Base-by-base conservation (phyloP, 2,797 vertebrate genomes). In the Vireo griseus region DNA sequence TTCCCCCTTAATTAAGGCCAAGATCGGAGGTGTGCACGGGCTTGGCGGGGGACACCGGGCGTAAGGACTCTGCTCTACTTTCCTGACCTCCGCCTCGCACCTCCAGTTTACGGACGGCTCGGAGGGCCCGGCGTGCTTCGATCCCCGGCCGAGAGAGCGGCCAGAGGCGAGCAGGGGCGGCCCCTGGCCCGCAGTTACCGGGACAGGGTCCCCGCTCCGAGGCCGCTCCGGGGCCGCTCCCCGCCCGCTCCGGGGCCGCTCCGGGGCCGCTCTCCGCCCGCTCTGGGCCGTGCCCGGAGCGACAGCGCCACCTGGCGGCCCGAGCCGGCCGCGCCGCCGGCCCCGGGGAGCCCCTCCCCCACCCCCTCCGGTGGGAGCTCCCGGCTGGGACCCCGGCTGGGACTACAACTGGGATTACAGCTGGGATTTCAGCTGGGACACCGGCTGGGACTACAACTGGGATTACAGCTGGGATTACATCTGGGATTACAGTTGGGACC, bases 271-370 rank as follows among this genome's bases (percentile, higher is more conserved):
- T 3, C n/a, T n/a, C 39, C 39, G 39, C 50, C 28, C 50, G 16
- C 50, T 29, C 48, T 10, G 37, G 8, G 61, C 65, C 21, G 39
- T 76, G 48, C 35, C 59, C 65, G 45, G 76, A 42, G 3, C 57
- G 71, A 48, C 66, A 39, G 86, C 90, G 90, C 67, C 94, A 90
- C 86, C 94, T 95, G 83, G 79, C 71, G 94, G 37, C 9, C 24
- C 2, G 9, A 84, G 31, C 10, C 6, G 17, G 72, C 40, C 0
- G 25, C 17, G 26, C 54, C 16, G 29, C 40, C 5, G 10, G 19
- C 18, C 28, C 26, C 14, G 25, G 15, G 67, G 11, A 12, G 15
- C 25, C 20, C 18, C 19, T 33, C 40, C 40, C 40, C 35, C 35
- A 35, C 35, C 35, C 35, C 3, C 24, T 1, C 8, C 22, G 4